Evolutionary conservation across 2,797 vertebrate species (phyloP).

Genomic region (Phoebastria nigripes): DNA sequence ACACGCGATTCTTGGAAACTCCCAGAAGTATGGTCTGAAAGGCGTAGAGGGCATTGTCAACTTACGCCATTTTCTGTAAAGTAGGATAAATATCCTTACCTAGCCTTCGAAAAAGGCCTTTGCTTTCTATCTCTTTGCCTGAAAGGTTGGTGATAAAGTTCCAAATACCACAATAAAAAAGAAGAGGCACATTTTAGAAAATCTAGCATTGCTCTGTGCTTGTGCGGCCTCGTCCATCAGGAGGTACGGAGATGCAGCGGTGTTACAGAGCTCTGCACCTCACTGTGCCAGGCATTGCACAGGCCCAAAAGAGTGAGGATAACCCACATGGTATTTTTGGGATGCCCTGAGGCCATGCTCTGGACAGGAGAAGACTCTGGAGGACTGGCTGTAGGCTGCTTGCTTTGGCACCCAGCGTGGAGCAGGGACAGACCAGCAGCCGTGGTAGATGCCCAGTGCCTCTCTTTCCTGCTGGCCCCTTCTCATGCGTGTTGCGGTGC

Average conservation of each 20-base stretch:
- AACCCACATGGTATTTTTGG: background rate
- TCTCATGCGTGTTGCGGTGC: background rate
- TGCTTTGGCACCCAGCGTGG: background rate
- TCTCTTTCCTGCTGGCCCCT: background rate
- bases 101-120: background rate
- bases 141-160: background rate
- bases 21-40: background rate
- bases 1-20: background rate
- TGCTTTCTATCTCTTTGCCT: background rate
- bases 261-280: background rate
- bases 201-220: background rate
- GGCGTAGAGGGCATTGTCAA: background rate
- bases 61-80: background rate
- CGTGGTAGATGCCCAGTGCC: background rate
- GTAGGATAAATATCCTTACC: background rate
- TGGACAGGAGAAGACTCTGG: background rate
- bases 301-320: background rate
- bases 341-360: background rate
- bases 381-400: background rate
- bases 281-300: background rate
- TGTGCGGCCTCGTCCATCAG: background rate
- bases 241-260: rapidly evolving
- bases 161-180: background rate
- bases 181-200: background rate
- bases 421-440: background rate